Conservation (phyloP, 2,888 invertebrate species). For the Drosophila mercatorum region DNA sequence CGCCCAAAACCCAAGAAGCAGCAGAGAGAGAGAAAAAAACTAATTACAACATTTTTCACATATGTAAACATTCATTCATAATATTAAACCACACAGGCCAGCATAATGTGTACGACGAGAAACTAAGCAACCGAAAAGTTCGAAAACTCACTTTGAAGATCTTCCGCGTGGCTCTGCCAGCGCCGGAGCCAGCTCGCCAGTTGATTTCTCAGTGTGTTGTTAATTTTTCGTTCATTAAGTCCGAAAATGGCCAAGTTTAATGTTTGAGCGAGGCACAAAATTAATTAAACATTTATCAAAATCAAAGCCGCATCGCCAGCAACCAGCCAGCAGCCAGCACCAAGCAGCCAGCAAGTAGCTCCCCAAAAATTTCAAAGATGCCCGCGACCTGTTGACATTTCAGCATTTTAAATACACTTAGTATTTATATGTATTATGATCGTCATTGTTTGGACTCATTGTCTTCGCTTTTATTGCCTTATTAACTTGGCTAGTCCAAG, state of each 20-base stretch:
- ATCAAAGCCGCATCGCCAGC: slow-evolving; percentile 68
- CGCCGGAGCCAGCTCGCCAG: slow-evolving; percentile 1
- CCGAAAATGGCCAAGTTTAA: slow-evolving; percentile 78
- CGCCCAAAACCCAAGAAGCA: slow-evolving; percentile 16
- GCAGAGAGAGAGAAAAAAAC: slow-evolving; percentile 48
- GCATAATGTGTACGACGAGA: slow-evolving; percentile 71
- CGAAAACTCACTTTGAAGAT: slow-evolving; percentile 75
- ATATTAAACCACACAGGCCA: slow-evolving; percentile 70
- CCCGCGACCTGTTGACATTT: slow-evolving; percentile 64
- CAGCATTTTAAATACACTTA: slow-evolving; percentile 43
- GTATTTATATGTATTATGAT: slow-evolving; percentile 41
- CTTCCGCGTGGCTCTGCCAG: slow-evolving; percentile 62
- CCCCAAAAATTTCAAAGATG: slow-evolving; percentile 12
- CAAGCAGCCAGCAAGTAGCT: slow-evolving; percentile 25
- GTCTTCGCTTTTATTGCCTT: slow-evolving; percentile 50
- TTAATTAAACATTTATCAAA: slow-evolving; percentile 82
- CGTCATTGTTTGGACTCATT: slow-evolving; percentile 62
- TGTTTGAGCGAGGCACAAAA: slow-evolving; percentile 70
- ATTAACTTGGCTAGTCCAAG: slow-evolving; percentile 56
- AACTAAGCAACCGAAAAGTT: slow-evolving; percentile 56
- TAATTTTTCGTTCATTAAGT: slow-evolving; percentile 82
- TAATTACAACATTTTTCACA: slow-evolving; percentile 81
- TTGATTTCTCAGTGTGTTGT: slow-evolving; percentile 74
- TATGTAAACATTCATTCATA: slow-evolving; percentile 81
- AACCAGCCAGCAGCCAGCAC: slow-evolving; percentile 26